Conservation (phyloP, 2,888 invertebrate species). For the Luperina nickerlii region DNA sequence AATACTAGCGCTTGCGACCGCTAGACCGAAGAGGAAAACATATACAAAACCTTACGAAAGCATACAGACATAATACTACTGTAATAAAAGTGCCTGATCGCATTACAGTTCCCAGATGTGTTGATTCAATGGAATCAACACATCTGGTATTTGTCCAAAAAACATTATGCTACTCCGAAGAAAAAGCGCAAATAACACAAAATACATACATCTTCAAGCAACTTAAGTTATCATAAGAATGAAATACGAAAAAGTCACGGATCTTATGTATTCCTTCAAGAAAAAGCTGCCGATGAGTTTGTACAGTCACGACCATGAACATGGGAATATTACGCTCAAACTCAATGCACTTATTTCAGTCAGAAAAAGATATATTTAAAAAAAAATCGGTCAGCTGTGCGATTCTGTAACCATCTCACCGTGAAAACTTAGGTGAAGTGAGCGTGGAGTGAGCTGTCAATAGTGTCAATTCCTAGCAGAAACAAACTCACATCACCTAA, state of each 20-base stretch:
- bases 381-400: too few species aligned
- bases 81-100: constrained; percentile 20
- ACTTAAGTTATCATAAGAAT: constrained; percentile 29
- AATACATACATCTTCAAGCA: constrained; percentile 13
- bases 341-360: not conserved
- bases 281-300: constrained; percentile 26
- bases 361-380: not conserved
- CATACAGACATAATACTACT: not conserved
- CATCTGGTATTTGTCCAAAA: constrained; percentile 11
- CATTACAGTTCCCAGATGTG: constrained; percentile 21
- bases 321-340: not conserved
- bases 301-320: not conserved
- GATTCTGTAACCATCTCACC: too few species aligned
- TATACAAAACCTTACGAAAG: not conserved
- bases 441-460: too few species aligned
- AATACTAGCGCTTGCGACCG: not conserved
- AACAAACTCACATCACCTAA: too few species aligned
- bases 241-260: constrained; percentile 42
- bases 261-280: constrained; percentile 29
- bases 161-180: not conserved
- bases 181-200: constrained; percentile 26
- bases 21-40: not conserved
- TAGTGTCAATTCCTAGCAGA: too few species aligned
- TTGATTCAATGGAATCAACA: constrained; percentile 13
- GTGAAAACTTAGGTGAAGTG: too few species aligned